These are phyloP conservation scores for Lampropteryx suffumata DNA, from an alignment of 2,888 invertebrate species.

Conservation along the genomic window DNA sequence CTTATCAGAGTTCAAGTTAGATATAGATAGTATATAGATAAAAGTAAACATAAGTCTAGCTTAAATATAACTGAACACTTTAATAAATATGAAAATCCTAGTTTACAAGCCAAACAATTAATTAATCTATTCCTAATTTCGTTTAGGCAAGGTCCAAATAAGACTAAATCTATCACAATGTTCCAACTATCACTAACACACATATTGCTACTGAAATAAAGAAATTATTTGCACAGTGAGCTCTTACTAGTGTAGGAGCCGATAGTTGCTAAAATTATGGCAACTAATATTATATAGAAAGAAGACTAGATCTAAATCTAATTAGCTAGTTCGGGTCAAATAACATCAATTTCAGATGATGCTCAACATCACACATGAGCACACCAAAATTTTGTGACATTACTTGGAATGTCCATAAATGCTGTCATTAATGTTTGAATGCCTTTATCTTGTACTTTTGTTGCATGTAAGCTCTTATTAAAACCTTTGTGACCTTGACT, in stretches of 20 bases:
- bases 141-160: constrained; percentile 23
- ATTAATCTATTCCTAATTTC: constrained; percentile 12
- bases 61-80: constrained; percentile 15
- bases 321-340: too few relatives aligned
- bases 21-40: background rate
- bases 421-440: constrained; percentile 7
- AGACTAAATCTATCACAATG: constrained; percentile 25
- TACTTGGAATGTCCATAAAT: constrained; percentile 15
- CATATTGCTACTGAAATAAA: constrained; percentile 5
- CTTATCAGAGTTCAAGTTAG: too few relatives aligned
- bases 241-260: background rate
- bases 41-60: constrained; percentile 1
- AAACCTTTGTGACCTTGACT: constrained; percentile 2
- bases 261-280: background rate
- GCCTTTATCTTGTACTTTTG: constrained; percentile 6
- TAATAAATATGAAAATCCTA: constrained; percentile 8
- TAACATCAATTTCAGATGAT: too few relatives aligned
- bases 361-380: too few relatives aligned
- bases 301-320: constrained; percentile 4
- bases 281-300: background rate
- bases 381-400: background rate
- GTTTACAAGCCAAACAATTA: background rate
- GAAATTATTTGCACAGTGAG: background rate
- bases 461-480: constrained; percentile 12
- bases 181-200: constrained; percentile 28